Evolutionary conservation across 1,140 invertebrate species (phyloP).

Genomic region (Macrobrachium rosenbergii): DNA sequence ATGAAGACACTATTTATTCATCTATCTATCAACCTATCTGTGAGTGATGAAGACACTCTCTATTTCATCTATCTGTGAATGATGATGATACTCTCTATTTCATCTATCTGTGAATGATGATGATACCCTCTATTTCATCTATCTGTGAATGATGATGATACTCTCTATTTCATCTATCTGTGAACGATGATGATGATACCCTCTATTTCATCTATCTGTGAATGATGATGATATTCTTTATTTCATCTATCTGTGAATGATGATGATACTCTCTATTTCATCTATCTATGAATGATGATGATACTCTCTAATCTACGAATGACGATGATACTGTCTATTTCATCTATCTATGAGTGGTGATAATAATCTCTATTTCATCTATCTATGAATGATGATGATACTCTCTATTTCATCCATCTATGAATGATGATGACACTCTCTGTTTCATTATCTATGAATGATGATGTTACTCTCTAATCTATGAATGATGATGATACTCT

Average conservation of each 20-base stretch:
- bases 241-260: background rate
- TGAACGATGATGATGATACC: too few relatives aligned
- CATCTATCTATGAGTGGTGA: background rate
- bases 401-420: background rate
- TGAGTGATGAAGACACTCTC: background rate
- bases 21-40: background rate
- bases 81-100: background rate
- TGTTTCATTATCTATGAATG: background rate
- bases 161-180: background rate
- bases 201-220: constrained; percentile 13
- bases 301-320: background rate
- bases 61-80: background rate
- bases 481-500: background rate
- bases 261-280: too few relatives aligned
- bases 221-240: background rate
- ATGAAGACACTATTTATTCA: background rate
- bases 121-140: too few relatives aligned
- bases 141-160: background rate
- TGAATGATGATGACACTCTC: background rate
- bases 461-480: background rate
- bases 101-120: too few relatives aligned
- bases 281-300: background rate
- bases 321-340: background rate
- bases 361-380: background rate
- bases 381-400: background rate